Conservation (phyloP, 2,797 vertebrate species). For the Momotus momota region DNA sequence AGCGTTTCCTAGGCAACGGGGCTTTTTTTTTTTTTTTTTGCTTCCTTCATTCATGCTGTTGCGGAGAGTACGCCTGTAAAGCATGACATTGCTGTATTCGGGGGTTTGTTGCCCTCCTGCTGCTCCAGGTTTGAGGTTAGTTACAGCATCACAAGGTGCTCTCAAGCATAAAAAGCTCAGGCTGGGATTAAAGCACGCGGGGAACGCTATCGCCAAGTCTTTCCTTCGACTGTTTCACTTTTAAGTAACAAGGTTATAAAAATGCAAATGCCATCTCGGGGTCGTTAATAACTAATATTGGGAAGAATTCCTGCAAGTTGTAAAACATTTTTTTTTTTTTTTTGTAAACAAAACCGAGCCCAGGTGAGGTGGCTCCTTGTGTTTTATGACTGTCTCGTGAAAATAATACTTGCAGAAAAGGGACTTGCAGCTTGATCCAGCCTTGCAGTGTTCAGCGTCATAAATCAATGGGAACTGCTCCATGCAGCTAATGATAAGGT, state of each 20-base stretch:
- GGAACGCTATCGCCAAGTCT: constrained; percentile 41
- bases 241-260: constrained; percentile 77
- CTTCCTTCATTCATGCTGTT: constrained; percentile 81
- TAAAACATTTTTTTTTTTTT: not conserved
- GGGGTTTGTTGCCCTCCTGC: constrained; percentile 83
- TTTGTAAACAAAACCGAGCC: not conserved
- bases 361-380: not conserved
- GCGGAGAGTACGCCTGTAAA: constrained; percentile 83
- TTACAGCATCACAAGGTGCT: constrained; percentile 83
- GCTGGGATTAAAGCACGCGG: constrained; percentile 77
- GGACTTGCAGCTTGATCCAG: constrained; percentile 10
- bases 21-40: not conserved
- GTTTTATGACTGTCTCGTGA: not conserved
- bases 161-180: constrained; percentile 81
- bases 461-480: constrained; percentile 67
- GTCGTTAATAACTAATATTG: constrained; percentile 64
- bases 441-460: not conserved
- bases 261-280: constrained; percentile 69
- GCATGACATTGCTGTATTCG: constrained; percentile 89
- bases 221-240: constrained; percentile 63
- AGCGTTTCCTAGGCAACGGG: constrained; percentile 97
- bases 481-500: constrained; percentile 46
- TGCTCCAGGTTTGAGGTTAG: constrained; percentile 82
- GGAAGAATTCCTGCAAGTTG: constrained; percentile 63
- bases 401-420: not conserved